Evolutionary conservation across 2,888 invertebrate species (phyloP), one percentile per base, ranked within the genome.

Genomic region (Gastracanthus pulcherrimus): DNA sequence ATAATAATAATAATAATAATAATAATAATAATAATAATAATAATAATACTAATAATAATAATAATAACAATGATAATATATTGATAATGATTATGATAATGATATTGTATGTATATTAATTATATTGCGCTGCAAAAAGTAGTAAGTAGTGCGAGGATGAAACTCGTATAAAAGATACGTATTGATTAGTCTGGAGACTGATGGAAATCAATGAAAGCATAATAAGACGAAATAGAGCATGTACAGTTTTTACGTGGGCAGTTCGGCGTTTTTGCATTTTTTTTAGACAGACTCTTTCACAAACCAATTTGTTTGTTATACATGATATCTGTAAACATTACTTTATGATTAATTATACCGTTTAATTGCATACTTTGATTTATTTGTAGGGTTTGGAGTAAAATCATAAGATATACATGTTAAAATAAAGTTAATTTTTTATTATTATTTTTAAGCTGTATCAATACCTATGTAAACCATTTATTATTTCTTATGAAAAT

Each of bases 131-230:
- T 55, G 23, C 9, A 23, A 3, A 55, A 26, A 11, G 23, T 23
- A 11, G 23, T 26, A 38, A 29, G 11, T 69, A 45, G 36, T 34
- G 31, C n/a, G 3, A 7, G 11, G 23, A 34, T 29, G 38, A 58
- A 29, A 67, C 5, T 41, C 11, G 23, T 69, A 62, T n/a, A n/a
- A n/a, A n/a, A n/a, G n/a, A n/a, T n/a, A n/a, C n/a, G n/a, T n/a
- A n/a, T n/a, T n/a, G n/a, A n/a, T n/a, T n/a, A n/a, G n/a, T n/a
- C n/a, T n/a, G n/a, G n/a, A 74, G 67, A 67, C 74, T 74, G 67
- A 79, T 67, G 58, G 26, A 38, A 80, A 48, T 75, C 75, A 55
- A 75, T 62, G 78, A 55, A 78, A 72, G 78, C 51, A 41, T 45
- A 45, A 29, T 67, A 16, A 41, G 23, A 38, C 13, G 26, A 26